Evolutionary conservation across 2,113 vertebrate species (phyloP), one percentile per base, ranked within the genome.

Genomic region (Seriola rivoliana): DNA sequence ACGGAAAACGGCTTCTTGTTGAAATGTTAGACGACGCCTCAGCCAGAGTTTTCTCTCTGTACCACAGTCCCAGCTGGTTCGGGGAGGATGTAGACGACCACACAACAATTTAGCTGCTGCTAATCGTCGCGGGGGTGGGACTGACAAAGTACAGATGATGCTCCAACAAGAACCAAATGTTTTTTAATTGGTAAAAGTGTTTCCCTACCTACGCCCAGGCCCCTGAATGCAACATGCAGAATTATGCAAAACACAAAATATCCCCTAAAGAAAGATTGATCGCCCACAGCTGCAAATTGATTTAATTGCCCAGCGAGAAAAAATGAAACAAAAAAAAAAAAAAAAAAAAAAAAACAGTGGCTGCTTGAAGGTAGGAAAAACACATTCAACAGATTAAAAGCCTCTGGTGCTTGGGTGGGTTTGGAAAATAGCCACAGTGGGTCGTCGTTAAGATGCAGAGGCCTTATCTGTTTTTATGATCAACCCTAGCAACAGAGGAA

Each of bases 281-380:
- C 10, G 62, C 70, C 55, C 57, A 21, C 81, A 65, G 72, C 78
- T 81, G 62, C 46, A 76, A 46, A 86, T 42, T 75, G 34, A 81
- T 84, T 78, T 75, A 60, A 76, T 70, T 75, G 19, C 34, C 36
- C 44, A 72, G 62, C 3, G 63, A 69, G 50, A 69, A 17, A 16
- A 58, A 57, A 52, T 2, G 42, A 12, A 46, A 48, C 21, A 72
- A 25, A 71, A 57, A 57, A 62, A 29, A 0, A 6, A 57, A 17
- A 42, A 8, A 38, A 38, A 38, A 38, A 38, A 38, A 4, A 38
- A 38, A 38, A 38, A 38, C 38, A 42, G 23, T 23, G 23, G 23
- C 23, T 23, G 23, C 23, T 23, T 23, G 23, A 23, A 23, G 23
- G 23, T 23, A 23, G 23, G 4, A 36, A 34, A 57, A 46, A 68